Evolutionary conservation across 2,797 vertebrate genomes (phyloP).

Genomic region (Falco biarmicus): DNA sequence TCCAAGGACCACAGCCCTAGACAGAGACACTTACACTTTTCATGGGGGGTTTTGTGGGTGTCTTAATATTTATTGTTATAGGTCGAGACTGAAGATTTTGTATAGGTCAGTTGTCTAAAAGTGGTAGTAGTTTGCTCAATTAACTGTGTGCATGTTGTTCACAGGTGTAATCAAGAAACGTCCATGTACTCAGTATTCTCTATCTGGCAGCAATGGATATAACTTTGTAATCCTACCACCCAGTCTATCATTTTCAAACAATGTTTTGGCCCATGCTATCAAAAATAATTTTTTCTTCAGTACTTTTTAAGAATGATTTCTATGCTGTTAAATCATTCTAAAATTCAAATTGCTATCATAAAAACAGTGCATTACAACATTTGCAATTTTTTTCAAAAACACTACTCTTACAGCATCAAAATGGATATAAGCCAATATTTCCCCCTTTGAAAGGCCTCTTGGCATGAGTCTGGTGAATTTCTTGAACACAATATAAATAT

Average conservation of each 20-base stretch:
- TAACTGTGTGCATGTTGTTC: background rate
- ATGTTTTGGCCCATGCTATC: background rate
- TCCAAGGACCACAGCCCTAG: background rate
- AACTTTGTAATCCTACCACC: background rate
- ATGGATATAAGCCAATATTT: slow-evolving; percentile 1
- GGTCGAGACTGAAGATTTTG: rapidly evolving
- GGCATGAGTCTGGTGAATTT: slow-evolving; percentile 6
- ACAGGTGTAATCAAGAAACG: background rate
- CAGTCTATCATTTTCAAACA: background rate
- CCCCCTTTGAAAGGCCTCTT: slow-evolving; percentile 4
- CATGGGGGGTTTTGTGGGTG: background rate
- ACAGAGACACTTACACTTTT: background rate
- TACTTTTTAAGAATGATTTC: background rate
- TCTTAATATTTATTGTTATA: background rate
- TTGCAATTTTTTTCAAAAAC: background rate
- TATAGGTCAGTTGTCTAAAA: background rate
- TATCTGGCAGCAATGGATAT: background rate
- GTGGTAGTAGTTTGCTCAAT: background rate
- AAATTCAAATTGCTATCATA: background rate
- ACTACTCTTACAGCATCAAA: background rate
- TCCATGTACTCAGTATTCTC: background rate
- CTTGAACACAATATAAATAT: slow-evolving; percentile 14
- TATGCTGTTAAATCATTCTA: background rate
- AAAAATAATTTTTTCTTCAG: background rate
- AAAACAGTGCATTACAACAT: slow-evolving; percentile 3